Evolutionary conservation across 2,888 invertebrate species (phyloP).

Genomic region (Syritta pipiens): DNA sequence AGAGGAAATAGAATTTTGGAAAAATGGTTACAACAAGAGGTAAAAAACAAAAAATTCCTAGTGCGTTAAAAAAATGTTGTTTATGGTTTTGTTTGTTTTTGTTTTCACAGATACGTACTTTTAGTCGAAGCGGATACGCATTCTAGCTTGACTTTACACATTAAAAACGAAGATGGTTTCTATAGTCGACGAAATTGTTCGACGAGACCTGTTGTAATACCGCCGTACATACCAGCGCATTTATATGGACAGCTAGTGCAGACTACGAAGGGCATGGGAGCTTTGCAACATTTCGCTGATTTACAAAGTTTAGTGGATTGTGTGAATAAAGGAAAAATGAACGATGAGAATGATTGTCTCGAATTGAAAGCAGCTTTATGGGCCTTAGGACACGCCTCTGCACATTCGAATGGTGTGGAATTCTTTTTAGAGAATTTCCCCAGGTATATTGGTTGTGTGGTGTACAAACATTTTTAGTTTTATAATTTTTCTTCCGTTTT

Average conservation of each 20-base stretch:
- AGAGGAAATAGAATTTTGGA: constrained; percentile 90
- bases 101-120: constrained; percentile 86
- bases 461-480: too few species aligned
- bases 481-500: too few species aligned
- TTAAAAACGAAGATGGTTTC: constrained; percentile 87
- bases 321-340: constrained; percentile 80
- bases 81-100: constrained; percentile 13
- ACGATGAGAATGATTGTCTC: constrained; percentile 85
- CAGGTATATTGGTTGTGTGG: too few species aligned
- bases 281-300: constrained; percentile 76
- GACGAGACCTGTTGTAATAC: constrained; percentile 81
- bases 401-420: constrained; percentile 87
- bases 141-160: constrained; percentile 91
- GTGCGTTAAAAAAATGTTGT: too few species aligned
- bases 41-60: constrained; percentile 71
- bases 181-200: constrained; percentile 86
- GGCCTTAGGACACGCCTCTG: constrained; percentile 91
- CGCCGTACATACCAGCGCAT: constrained; percentile 83
- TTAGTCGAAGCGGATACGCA: constrained; percentile 94
- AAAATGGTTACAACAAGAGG: constrained; percentile 86
- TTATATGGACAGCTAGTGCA: constrained; percentile 90
- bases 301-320: constrained; percentile 75
- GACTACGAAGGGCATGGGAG: constrained; percentile 81
- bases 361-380: constrained; percentile 93
- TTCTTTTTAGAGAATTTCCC: constrained; percentile 81